phyloP scores from a whole-genome alignment of 2,797 vertebrate genomes.

The Chloroceryle amazona region DNA sequence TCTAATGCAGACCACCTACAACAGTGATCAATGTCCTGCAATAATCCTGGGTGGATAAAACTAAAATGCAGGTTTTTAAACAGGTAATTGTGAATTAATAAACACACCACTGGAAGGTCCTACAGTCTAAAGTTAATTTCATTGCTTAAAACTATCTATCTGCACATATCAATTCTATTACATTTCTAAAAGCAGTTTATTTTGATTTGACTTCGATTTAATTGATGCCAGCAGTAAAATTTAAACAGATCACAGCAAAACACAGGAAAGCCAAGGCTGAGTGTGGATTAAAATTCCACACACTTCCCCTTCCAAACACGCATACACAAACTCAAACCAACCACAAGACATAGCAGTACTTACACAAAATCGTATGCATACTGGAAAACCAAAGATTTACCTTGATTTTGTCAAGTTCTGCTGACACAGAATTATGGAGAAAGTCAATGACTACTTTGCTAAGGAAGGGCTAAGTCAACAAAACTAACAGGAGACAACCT shows the following conservation, averaged over 20 bases:
- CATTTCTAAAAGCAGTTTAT: not conserved
- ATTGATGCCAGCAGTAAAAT: not conserved
- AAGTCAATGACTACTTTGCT: not conserved
- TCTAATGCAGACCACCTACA: not conserved
- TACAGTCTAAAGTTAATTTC: not conserved
- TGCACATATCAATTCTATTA: not conserved
- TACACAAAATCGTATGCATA: fast-evolving
- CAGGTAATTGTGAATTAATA: not conserved
- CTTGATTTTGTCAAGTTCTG: not conserved
- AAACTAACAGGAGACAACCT: not conserved
- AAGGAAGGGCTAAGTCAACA: not conserved
- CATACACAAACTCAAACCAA: not conserved
- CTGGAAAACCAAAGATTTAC: not conserved
- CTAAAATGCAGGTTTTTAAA: not conserved
- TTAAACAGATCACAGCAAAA: not conserved
- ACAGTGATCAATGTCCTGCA: not conserved
- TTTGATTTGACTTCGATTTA: not conserved
- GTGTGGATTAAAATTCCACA: not conserved
- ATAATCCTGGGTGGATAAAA: not conserved
- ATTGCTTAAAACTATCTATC: not conserved
- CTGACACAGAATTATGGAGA: not conserved
- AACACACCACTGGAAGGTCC: not conserved
- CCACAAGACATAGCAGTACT: not conserved
- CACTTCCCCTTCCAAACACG: not conserved
- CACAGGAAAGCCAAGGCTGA: not conserved